Evolutionary conservation across 2,888 invertebrate genomes (phyloP).

Genomic region (Stenurella melanura): DNA sequence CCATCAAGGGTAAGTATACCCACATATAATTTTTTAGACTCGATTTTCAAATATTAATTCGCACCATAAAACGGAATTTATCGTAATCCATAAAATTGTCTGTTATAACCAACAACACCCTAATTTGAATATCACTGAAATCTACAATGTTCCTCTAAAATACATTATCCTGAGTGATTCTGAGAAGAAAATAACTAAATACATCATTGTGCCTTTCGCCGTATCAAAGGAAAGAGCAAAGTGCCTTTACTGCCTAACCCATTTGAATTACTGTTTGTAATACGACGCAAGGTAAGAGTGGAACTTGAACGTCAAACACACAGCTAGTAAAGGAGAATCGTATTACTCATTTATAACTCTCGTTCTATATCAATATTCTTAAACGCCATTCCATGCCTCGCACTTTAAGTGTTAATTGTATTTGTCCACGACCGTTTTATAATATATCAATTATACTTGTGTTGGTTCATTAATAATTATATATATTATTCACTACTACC

Average conservation of each 20-base stretch:
- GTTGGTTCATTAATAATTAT: too few species aligned
- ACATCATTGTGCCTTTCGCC: slow-evolving; percentile 17
- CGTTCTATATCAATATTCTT: too few species aligned
- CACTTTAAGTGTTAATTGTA: too few species aligned
- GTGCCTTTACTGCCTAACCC: slow-evolving; percentile 17
- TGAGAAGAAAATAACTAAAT: slow-evolving; percentile 19
- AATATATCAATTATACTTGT: too few species aligned
- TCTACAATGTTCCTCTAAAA: not conserved
- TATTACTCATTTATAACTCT: not conserved
- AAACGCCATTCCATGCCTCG: too few species aligned
- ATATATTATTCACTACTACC: too few species aligned
- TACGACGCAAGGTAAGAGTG: slow-evolving; percentile 4
- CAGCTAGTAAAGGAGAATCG: not conserved
- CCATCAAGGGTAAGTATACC: too few species aligned
- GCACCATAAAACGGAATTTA: not conserved
- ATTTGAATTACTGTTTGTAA: slow-evolving; percentile 27
- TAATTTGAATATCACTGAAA: not conserved
- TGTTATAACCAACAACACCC: not conserved
- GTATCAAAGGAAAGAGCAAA: slow-evolving; percentile 20
- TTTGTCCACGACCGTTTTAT: too few species aligned
- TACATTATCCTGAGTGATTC: not conserved
- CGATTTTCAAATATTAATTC: not conserved
- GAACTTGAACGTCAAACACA: not conserved
- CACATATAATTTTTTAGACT: too few species aligned
- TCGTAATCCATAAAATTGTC: not conserved